Base-by-base conservation (phyloP, 1,140 invertebrate genomes). In the Drosophila pachea region DNA sequence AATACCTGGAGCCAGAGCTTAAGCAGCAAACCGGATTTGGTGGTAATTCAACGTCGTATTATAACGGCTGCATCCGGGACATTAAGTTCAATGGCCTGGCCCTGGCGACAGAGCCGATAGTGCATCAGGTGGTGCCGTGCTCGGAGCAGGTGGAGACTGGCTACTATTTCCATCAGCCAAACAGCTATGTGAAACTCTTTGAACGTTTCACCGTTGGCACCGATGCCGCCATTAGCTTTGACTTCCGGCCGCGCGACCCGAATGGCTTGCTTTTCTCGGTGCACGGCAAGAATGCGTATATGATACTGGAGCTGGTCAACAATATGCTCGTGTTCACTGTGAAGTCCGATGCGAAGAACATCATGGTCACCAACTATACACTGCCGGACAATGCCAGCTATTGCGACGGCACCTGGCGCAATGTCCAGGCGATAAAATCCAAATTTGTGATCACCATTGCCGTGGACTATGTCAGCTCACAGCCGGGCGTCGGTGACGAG, bases 331-430 rank as follows among this genome's bases (percentile, higher is more conserved):
- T 93, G 56, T 94, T 98, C 43, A 93, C 93, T 4, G 94, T 98
- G 0, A 95, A 97, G 63, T 97, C 97, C 86, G 95, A 95, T 12
- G 93, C 92, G 58, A 96, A 96, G 5, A 92, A 93, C 0, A 94
- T 97, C 68, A 92, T 93, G 2, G 47, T 63, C 4, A 93, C 96
- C 2, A 92, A 91, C 0, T 97, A 94, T 87, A 92, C 91, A 16
- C 93, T 95, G 4, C 90, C 92, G 14, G 90, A 92, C n/a, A 92
- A 93, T 33, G 93, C 94, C 86, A 92, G 93, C 32, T 91, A 97
- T 31, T 99, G 98, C 88, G 97, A 99, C 91, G 97, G 98, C 35
- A 91, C 96, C 32, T 99, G 97, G 97, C 97, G 99, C 87, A 94
- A 77, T 55, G 82, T 88, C 0, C 74, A 75, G 54, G 78, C 78